Conservation (phyloP, 2,797 vertebrate genomes). For the Octomys mimax region DNA sequence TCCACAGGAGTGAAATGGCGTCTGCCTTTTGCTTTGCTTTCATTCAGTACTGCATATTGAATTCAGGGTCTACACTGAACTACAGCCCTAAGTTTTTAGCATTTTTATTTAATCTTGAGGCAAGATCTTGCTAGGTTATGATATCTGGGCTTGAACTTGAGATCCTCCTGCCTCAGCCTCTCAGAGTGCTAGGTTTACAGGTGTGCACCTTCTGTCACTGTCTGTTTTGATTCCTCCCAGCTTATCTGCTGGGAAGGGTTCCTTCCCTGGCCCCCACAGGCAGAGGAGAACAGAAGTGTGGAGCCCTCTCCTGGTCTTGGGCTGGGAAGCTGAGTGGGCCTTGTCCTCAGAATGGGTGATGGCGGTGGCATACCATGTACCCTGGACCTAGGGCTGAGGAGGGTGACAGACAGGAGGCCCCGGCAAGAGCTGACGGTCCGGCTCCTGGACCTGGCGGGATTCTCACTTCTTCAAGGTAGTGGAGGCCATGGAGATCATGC, state of each 20-base stretch:
- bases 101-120: too few relatives aligned
- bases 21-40: not conserved
- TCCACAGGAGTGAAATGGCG: not conserved
- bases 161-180: not conserved
- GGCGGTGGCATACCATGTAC: not conserved
- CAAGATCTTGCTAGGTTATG: not conserved
- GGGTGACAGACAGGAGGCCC: not conserved
- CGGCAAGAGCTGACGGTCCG: not conserved
- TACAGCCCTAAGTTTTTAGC: not conserved
- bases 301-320: not conserved
- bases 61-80: not conserved
- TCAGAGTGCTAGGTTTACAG: too few relatives aligned
- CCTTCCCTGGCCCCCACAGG: not conserved
- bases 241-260: not conserved
- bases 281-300: not conserved
- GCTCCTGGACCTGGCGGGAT: accelerated
- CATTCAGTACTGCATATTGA: not conserved
- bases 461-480: constrained; percentile 89
- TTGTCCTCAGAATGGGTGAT: not conserved
- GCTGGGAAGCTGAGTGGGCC: not conserved
- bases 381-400: not conserved
- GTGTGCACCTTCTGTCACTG: not conserved
- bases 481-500: constrained; percentile 99
- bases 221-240: not conserved
- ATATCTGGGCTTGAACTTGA: not conserved